Percentiles rank a stretch among this genome's conserved stretches.
These are phyloP conservation scores for Dallia pectoralis DNA, from an alignment of 2,797 vertebrate genomes.

Conservation along the genomic window DNA sequence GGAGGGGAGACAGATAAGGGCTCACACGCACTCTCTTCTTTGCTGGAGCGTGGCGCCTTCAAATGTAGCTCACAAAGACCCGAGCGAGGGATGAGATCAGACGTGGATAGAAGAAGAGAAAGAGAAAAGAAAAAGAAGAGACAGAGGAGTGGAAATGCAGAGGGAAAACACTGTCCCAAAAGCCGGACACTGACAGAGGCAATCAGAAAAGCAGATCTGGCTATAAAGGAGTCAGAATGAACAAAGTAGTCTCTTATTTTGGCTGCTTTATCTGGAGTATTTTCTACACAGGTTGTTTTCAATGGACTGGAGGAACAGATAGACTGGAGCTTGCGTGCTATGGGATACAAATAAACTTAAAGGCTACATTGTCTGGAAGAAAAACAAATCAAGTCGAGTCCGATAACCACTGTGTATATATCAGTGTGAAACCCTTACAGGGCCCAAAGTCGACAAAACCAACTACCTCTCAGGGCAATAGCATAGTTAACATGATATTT, in stretches of 20 bases:
- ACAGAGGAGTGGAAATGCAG: conserved; percentile 16
- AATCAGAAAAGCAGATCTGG: conserved; percentile 30
- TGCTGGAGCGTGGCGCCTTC: conserved; percentile 28
- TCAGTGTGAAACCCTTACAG: neutral
- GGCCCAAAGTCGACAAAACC: neutral
- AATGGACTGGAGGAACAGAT: neutral
- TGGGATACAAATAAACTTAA: neutral
- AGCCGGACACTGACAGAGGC: conserved; percentile 17
- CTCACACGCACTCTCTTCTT: conserved; percentile 17
- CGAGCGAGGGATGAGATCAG: conserved; percentile 21
- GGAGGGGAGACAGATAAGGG: conserved; percentile 29
- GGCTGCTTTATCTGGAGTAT: conserved; percentile 24
- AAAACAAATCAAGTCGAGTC: neutral
- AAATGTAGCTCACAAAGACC: conserved; percentile 36
- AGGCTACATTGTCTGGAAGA: neutral
- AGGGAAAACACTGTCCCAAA: conserved; percentile 29
- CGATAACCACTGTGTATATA: neutral
- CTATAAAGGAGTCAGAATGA: conserved; percentile 33
- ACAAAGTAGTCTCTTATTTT: conserved; percentile 9
- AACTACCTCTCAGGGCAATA: neutral
- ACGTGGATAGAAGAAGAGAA: conserved; percentile 33
- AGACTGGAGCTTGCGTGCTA: neutral
- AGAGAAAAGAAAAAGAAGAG: conserved; percentile 43
- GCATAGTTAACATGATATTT: neutral
- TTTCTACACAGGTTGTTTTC: conserved; percentile 7